Evolutionary conservation across 1,140 invertebrate species (phyloP).

Genomic region (Parasteatoda tepidariorum): DNA sequence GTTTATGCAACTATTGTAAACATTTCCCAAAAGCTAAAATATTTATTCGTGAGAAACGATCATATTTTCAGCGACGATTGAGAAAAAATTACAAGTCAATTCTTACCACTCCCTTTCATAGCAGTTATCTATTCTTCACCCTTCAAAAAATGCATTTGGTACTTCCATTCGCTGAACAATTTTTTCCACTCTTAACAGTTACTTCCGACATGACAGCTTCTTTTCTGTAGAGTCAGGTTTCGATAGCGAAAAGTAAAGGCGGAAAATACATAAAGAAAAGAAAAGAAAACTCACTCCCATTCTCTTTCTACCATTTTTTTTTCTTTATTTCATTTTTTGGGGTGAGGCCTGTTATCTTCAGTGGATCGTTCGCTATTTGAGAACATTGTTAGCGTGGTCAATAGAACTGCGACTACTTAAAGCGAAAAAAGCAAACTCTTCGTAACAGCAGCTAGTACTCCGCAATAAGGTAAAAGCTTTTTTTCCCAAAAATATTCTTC

Average conservation of each 20-base stretch:
- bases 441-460: neutral
- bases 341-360: conserved; percentile 32
- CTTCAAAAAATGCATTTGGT: neutral
- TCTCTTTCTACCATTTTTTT: neutral
- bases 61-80: neutral
- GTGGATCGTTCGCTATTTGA: conserved; percentile 48
- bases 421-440: conserved; percentile 45
- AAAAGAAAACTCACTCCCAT: neutral
- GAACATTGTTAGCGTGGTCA: conserved; percentile 53
- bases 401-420: conserved; percentile 41
- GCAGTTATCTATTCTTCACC: neutral
- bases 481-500: conserved; percentile 23
- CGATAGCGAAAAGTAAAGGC: conserved; percentile 11
- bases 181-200: neutral
- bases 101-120: neutral
- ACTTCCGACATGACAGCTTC: conserved; percentile 45
- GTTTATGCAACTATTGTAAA: no score
- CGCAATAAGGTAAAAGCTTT: conserved; percentile 58
- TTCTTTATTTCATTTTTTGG: neutral
- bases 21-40: no score
- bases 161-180: neutral
- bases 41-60: no score
- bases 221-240: conserved; percentile 51
- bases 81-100: neutral
- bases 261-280: conserved; percentile 10